Evolutionary conservation across 2,888 invertebrate genomes (phyloP).

Genomic region (Peribatodes rhomboidaria): DNA sequence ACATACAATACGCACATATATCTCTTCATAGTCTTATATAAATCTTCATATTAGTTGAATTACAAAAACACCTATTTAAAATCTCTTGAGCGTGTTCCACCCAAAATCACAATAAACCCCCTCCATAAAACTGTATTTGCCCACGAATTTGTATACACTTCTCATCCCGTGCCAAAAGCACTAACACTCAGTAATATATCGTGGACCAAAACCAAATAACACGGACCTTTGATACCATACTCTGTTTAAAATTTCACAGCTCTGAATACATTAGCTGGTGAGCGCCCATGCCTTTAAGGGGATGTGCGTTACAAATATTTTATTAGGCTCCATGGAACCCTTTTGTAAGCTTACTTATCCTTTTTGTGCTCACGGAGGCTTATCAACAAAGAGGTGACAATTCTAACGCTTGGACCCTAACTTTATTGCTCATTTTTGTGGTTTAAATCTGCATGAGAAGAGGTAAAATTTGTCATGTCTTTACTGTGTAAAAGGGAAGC

Average conservation of each 20-base stretch:
- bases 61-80: slow-evolving; percentile 6
- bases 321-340: slow-evolving; percentile 53
- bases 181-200: slow-evolving; percentile 67
- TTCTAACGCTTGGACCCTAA: slow-evolving; percentile 40
- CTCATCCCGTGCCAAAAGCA: slow-evolving; percentile 68
- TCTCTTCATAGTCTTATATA: too few species aligned
- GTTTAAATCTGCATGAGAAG: neutral
- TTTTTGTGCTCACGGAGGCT: slow-evolving; percentile 46
- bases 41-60: neutral
- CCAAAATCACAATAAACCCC: slow-evolving; percentile 43
- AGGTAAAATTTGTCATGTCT: too few species aligned
- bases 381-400: slow-evolving; percentile 57
- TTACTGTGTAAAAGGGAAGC: neutral
- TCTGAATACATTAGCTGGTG: slow-evolving; percentile 44
- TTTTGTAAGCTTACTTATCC: slow-evolving; percentile 54
- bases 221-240: slow-evolving; percentile 37
- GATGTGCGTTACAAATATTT: slow-evolving; percentile 61
- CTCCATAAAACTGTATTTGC: slow-evolving; percentile 37
- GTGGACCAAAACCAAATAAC: slow-evolving; percentile 47
- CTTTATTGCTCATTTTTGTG: slow-evolving; percentile 23
- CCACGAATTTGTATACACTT: slow-evolving; percentile 48
- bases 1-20: too few species aligned
- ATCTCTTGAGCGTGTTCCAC: slow-evolving; percentile 36
- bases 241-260: slow-evolving; percentile 27
- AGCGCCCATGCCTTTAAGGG: slow-evolving; percentile 52